phyloP scores from a whole-genome alignment of 1,140 invertebrate species.

The Penaeus indicus region DNA sequence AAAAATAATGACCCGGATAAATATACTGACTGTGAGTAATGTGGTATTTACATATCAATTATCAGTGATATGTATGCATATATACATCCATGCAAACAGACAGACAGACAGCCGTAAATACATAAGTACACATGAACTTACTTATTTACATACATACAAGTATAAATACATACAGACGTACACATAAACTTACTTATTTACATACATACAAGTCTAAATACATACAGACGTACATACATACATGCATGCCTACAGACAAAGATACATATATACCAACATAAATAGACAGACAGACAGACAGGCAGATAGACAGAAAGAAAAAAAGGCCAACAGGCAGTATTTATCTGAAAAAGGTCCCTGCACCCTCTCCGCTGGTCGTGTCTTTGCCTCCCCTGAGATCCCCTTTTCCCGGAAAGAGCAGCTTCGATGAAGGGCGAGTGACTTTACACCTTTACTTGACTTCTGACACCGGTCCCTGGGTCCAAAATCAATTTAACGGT shows the following conservation, averaged over 20 bases:
- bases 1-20: no score
- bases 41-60: not conserved
- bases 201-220: conserved; percentile 8
- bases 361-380: no score
- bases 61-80: not conserved
- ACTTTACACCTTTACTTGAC: no score
- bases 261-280: not conserved
- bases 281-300: not conserved
- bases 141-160: not conserved
- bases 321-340: no score
- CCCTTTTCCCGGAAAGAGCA: no score
- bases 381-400: no score
- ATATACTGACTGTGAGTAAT: not conserved
- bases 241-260: not conserved
- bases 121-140: not conserved
- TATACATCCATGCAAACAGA: not conserved
- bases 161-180: conserved; percentile 8
- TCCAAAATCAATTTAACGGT: no score
- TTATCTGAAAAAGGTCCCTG: no score
- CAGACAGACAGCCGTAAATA: not conserved
- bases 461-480: no score
- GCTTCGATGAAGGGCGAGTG: no score
- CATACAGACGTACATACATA: not conserved
- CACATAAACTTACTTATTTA: not conserved
- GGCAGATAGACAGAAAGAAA: no score